Evolutionary conservation across 2,888 invertebrate genomes (phyloP).

Genomic region (Xestia rhomboidea): DNA sequence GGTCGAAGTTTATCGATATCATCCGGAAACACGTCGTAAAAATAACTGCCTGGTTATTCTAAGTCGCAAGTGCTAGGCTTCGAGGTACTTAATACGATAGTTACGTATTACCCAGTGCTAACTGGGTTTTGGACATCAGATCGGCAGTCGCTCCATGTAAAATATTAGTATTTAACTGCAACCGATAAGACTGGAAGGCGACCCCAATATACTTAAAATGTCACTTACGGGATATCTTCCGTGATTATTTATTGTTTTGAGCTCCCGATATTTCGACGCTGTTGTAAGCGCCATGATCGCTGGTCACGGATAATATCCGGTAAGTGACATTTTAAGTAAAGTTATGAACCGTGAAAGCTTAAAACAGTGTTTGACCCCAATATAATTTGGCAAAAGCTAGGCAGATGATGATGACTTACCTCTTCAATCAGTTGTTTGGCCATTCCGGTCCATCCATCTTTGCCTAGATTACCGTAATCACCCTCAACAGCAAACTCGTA

Average conservation of each 20-base stretch:
- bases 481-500: constrained; percentile 94
- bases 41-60: background rate
- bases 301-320: too few relatives aligned
- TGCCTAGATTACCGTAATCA: constrained; percentile 90
- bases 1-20: too few relatives aligned
- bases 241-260: too few relatives aligned
- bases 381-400: background rate
- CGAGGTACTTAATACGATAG: too few relatives aligned
- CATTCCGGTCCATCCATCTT: constrained; percentile 93
- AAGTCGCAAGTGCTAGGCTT: background rate
- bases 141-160: background rate
- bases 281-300: too few relatives aligned
- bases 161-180: background rate
- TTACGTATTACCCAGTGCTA: background rate
- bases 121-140: background rate
- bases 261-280: too few relatives aligned
- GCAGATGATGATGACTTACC: constrained; percentile 78
- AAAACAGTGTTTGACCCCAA: too few relatives aligned
- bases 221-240: too few relatives aligned
- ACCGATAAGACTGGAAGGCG: background rate
- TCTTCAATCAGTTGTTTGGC: constrained; percentile 92
- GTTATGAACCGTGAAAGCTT: too few relatives aligned
- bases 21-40: too few relatives aligned
- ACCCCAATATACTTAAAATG: too few relatives aligned
- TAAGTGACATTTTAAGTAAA: too few relatives aligned